Percentiles rank a stretch among this genome's conserved stretches.
phyloP scores from a whole-genome alignment of 2,113 vertebrate species.

The Myiopsitta monachus region DNA sequence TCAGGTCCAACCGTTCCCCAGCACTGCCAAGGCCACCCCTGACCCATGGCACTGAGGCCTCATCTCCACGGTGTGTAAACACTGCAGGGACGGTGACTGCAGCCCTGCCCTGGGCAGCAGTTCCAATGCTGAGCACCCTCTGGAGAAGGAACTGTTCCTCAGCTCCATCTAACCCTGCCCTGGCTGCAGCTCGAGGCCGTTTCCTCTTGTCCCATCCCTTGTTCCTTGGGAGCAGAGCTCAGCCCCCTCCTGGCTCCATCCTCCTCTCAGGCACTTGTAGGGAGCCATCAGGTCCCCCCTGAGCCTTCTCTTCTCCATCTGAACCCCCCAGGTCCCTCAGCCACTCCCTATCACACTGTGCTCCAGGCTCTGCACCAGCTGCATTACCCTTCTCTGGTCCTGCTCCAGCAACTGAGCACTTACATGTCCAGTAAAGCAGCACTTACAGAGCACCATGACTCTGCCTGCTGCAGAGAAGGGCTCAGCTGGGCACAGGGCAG shows the following conservation, averaged over 20 bases:
- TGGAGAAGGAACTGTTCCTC: too few relatives aligned
- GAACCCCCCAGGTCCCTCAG: not conserved
- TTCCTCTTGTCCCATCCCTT: too few relatives aligned
- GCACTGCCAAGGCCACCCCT: not conserved
- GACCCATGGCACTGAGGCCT: not conserved
- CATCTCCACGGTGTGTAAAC: accelerated
- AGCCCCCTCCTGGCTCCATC: too few relatives aligned
- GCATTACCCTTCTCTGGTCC: not conserved
- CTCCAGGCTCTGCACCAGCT: not conserved
- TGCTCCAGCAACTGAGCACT: not conserved
- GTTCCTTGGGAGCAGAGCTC: too few relatives aligned
- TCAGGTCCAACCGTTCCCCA: not conserved
- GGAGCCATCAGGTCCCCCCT: too few relatives aligned
- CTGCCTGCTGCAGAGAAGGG: not conserved
- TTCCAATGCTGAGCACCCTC: too few relatives aligned
- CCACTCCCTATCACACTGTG: not conserved
- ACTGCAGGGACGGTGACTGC: too few relatives aligned
- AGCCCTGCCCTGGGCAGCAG: too few relatives aligned
- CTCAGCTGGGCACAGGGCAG: not conserved
- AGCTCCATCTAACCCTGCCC: too few relatives aligned
- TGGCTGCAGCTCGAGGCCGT: too few relatives aligned
- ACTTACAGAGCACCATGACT: not conserved
- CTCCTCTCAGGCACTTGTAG: too few relatives aligned
- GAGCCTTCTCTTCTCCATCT: too few relatives aligned
- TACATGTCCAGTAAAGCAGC: not conserved